A percentile compares a stretch with the other conserved stretches of the same genome.
phyloP scores from a whole-genome alignment of 1,140 invertebrate species.

The Lepidurus couesii region DNA sequence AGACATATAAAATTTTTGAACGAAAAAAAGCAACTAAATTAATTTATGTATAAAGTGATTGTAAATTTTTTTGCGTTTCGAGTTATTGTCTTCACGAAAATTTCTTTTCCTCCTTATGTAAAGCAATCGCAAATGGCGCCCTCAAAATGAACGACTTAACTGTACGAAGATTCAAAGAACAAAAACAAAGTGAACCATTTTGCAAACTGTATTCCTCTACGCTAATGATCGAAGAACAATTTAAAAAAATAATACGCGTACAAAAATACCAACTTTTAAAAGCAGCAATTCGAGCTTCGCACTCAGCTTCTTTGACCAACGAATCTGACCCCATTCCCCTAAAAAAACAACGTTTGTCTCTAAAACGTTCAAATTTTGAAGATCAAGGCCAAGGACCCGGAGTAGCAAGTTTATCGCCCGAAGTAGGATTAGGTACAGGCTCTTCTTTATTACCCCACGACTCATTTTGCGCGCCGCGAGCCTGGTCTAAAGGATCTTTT shows the following conservation, averaged over 20 bases:
- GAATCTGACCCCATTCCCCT: too few relatives aligned
- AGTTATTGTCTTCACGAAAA: slow-evolving; percentile 8
- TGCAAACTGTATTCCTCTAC: background rate
- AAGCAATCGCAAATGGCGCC: background rate
- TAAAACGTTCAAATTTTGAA: background rate
- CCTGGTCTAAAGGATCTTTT: background rate
- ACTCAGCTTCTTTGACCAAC: too few relatives aligned
- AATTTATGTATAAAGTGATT: slow-evolving; percentile 14
- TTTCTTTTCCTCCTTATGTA: background rate
- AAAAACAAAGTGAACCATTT: slow-evolving; percentile 1
- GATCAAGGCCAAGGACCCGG: background rate
- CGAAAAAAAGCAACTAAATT: background rate
- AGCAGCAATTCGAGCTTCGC: too few relatives aligned
- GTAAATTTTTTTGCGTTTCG: background rate
- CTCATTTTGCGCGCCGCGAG: background rate
- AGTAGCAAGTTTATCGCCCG: background rate
- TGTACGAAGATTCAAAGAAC: background rate
- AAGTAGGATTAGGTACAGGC: background rate
- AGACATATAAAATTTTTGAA: background rate
- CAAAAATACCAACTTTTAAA: too few relatives aligned
- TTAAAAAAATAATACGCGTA: background rate
- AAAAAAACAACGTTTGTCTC: background rate
- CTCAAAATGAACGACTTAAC: background rate
- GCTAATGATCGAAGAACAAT: background rate
- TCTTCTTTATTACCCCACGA: background rate